A percentile compares a stretch with the other conserved stretches of the same genome.
Evolutionary conservation across 2,888 invertebrate species (phyloP).

Genomic region (Dysmachus trigonus): DNA sequence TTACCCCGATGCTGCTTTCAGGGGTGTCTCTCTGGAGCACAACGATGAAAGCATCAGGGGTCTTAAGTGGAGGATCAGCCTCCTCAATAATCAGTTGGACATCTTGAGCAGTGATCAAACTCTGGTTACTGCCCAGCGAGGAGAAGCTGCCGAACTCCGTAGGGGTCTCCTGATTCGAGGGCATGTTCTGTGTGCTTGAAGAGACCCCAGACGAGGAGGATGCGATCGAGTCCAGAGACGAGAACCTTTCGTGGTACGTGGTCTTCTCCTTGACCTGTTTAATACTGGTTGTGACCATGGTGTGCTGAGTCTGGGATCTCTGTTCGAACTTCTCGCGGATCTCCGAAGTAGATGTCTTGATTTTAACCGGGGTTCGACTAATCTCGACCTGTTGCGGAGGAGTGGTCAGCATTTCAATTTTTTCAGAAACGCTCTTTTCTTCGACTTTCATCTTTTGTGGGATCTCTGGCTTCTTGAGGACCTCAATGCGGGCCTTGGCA

Average conservation of each 20-base stretch:
- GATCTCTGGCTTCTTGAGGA: slow-evolving; percentile 42
- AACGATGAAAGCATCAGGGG: slow-evolving; percentile 71
- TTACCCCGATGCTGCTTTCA: slow-evolving; percentile 83
- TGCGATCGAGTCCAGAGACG: slow-evolving; percentile 63
- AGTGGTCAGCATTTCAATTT: slow-evolving; percentile 40
- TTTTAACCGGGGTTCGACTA: slow-evolving; percentile 39
- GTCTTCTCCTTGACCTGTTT: slow-evolving; percentile 48
- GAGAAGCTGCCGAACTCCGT: slow-evolving; percentile 65
- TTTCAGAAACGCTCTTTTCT: slow-evolving; percentile 51
- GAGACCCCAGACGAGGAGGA: slow-evolving; percentile 64
- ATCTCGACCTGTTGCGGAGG: slow-evolving; percentile 48
- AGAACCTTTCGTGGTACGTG: slow-evolving; percentile 62
- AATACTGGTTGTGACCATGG: slow-evolving; percentile 37
- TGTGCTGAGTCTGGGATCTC: slow-evolving; percentile 52
- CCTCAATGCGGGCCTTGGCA: slow-evolving; percentile 54
- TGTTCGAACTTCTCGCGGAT: slow-evolving; percentile 63
- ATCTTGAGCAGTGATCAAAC: slow-evolving; percentile 66
- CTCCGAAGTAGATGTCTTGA: slow-evolving; percentile 59
- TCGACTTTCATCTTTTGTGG: slow-evolving; percentile 42
- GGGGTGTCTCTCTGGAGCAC: slow-evolving; percentile 74
- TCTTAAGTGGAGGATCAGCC: slow-evolving; percentile 73
- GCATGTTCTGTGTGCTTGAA: slow-evolving; percentile 59
- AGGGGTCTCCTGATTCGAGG: slow-evolving; percentile 62
- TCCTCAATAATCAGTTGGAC: slow-evolving; percentile 73
- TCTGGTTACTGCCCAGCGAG: slow-evolving; percentile 64